A percentile compares a stretch with the other conserved stretches of the same genome.
Conservation (phyloP, 2,888 invertebrate species). For the Lycia hirtaria region DNA sequence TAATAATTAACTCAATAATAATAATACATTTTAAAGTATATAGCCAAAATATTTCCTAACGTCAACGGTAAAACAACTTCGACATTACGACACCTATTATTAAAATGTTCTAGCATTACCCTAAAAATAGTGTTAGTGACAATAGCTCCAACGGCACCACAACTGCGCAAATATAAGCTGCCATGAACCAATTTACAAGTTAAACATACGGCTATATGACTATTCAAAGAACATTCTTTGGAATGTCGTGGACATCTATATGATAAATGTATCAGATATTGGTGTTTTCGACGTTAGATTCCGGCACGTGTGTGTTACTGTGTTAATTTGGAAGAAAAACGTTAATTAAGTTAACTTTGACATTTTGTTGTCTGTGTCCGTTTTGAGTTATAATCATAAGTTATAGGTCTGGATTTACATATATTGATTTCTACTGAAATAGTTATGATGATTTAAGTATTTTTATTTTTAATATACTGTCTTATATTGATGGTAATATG, state of each 20-base stretch:
- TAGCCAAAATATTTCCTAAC: conserved; percentile 14
- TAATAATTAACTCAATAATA: too few species aligned
- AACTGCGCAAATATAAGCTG: conserved; percentile 70
- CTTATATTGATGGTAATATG: too few species aligned
- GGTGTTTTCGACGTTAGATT: conserved; percentile 7
- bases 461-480: too few species aligned
- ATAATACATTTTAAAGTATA: too few species aligned
- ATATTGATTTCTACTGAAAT: too few species aligned
- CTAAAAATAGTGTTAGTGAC: conserved; percentile 69
- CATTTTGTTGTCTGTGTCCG: neutral
- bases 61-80: conserved; percentile 14
- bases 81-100: conserved; percentile 47
- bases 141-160: conserved; percentile 57
- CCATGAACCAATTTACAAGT: conserved; percentile 74
- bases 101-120: conserved; percentile 62
- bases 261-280: conserved; percentile 23
- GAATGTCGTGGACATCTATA: conserved; percentile 40
- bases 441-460: too few species aligned
- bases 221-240: conserved; percentile 55
- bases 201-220: conserved; percentile 53
- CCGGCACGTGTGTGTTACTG: conserved; percentile 14
- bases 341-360: neutral
- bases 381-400: too few species aligned
- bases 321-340: conserved; percentile 16
- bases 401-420: too few species aligned